Evolutionary conservation across 1,140 invertebrate species (phyloP).

Genomic region (Dendrolimus punctatus): DNA sequence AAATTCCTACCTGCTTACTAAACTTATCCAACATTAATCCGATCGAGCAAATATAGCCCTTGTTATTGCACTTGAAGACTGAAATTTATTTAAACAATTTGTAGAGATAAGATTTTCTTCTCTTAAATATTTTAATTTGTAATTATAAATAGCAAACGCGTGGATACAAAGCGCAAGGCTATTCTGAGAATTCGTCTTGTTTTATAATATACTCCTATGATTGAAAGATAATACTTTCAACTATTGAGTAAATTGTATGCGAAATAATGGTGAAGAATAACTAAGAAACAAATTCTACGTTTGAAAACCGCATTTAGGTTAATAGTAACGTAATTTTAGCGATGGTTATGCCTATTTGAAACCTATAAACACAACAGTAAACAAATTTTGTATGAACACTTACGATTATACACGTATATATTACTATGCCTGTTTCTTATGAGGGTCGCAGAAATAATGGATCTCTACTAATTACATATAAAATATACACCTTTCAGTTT

Average conservation of each 20-base stretch:
- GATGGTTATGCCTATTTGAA: slow-evolving; percentile 21
- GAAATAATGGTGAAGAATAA: slow-evolving; percentile 28
- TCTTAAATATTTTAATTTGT: slow-evolving; percentile 38
- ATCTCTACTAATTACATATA: too few species aligned
- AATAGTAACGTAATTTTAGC: slow-evolving; percentile 27
- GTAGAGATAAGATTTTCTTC: slow-evolving; percentile 31
- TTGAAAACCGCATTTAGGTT: slow-evolving; percentile 32
- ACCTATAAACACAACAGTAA: slow-evolving; percentile 23
- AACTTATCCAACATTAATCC: slow-evolving; percentile 25
- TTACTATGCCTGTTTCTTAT: too few species aligned
- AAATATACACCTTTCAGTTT: too few species aligned
- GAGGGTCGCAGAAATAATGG: too few species aligned
- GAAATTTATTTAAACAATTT: slow-evolving; percentile 17
- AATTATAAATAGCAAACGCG: slow-evolving; percentile 66
- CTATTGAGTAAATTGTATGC: slow-evolving; percentile 24
- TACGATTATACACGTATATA: too few species aligned
- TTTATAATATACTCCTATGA: slow-evolving; percentile 45
- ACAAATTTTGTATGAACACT: not conserved
- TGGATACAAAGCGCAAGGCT: slow-evolving; percentile 60
- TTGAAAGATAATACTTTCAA: slow-evolving; percentile 40
- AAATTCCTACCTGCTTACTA: slow-evolving; percentile 55
- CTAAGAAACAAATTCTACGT: slow-evolving; percentile 32
- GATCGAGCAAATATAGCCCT: slow-evolving; percentile 37
- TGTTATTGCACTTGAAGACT: slow-evolving; percentile 21
- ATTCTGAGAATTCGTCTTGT: slow-evolving; percentile 55